Base-by-base conservation (phyloP, 1,140 invertebrate genomes). In the Pissodes strobi region DNA sequence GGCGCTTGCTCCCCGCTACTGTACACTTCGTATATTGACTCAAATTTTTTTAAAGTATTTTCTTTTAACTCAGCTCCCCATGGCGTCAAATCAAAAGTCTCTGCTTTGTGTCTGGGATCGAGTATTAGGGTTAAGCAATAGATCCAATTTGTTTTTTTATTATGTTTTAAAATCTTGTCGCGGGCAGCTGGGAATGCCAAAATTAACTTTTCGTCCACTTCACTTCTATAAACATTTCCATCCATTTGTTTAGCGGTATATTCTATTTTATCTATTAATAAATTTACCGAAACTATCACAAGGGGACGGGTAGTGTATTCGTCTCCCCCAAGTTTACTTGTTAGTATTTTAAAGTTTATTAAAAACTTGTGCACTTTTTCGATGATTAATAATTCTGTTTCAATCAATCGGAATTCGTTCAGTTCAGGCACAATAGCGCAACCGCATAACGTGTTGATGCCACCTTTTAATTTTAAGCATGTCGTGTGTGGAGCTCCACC, bases 111-210 rank as follows among this genome's bases (percentile, higher is more conserved):
- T 56, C 70, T 74, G 62, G 72, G 76, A 70, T 77, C 73, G 68
- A 76, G 69, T 73, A 77, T 75, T 53, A 77, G 68, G 63, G 70
- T 66, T 55, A 67, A 69, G 67, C 72, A 77, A 66, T 75, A 79
- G 62, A 76, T 74, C 72, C 72, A 78, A 67, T 77, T 77, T 37
- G 64, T 74, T 62, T 74, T 76, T 45, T 69, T 69, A 51, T 76
- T 76, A 71, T 76, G 70, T 60, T 72, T 70, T n/a, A 74, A 37
- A 56, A 77, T 74, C 73, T 78, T 78, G 55, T 77, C 72, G 62
- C 71, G 38, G 46, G 70, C 70, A 57, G 71, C 72, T 72, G 74
- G 69, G 55, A 76, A 74, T 60, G 41, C 73, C 22, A 72, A 52
- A 70, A 76, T 72, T 2, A 59, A 0, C 0, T 37, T 12, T 19